Conservation (phyloP, 2,888 invertebrate genomes). For the Yponomeuta cagnagella region DNA sequence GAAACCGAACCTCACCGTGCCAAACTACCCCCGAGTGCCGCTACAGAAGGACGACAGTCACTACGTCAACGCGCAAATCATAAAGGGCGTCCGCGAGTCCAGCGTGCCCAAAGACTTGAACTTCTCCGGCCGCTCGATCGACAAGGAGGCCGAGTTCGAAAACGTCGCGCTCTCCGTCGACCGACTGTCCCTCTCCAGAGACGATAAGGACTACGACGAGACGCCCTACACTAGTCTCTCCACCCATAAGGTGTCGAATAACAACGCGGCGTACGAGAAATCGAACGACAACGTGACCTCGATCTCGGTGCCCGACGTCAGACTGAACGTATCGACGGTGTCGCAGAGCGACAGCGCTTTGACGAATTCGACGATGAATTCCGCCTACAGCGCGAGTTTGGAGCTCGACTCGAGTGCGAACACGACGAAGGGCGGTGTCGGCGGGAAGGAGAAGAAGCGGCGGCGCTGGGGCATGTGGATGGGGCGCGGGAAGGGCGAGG, state of each 20-base stretch:
- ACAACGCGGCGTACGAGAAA: slow-evolving; percentile 40
- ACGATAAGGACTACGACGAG: slow-evolving; percentile 49
- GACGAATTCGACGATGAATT: slow-evolving; percentile 44
- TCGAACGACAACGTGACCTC: slow-evolving; percentile 58
- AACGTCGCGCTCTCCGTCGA: slow-evolving; percentile 47
- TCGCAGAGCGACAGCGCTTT: slow-evolving; percentile 36
- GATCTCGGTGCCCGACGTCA: slow-evolving; percentile 45
- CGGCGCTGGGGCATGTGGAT: slow-evolving; percentile 83
- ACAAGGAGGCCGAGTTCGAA: slow-evolving; percentile 45
- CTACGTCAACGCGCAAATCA: slow-evolving; percentile 66
- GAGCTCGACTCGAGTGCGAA: slow-evolving; percentile 37
- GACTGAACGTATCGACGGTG: slow-evolving; percentile 26
- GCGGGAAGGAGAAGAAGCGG: slow-evolving; percentile 76
- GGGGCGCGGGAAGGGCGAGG: slow-evolving; percentile 77
- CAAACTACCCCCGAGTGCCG: slow-evolving; percentile 29
- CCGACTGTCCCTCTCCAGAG: slow-evolving; percentile 45
- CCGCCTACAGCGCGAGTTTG: slow-evolving; percentile 47
- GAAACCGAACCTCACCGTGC: slow-evolving; percentile 31
- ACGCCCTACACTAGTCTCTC: slow-evolving; percentile 67
- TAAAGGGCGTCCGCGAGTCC: slow-evolving; percentile 58
- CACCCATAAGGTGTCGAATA: slow-evolving; percentile 47
- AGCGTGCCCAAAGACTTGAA: slow-evolving; percentile 54
- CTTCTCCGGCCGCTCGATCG: slow-evolving; percentile 38
- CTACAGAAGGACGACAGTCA: slow-evolving; percentile 48
- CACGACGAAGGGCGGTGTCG: slow-evolving; percentile 35